Conservation (phyloP, 1,140 invertebrate genomes). For the Trichonephila inaurata region DNA sequence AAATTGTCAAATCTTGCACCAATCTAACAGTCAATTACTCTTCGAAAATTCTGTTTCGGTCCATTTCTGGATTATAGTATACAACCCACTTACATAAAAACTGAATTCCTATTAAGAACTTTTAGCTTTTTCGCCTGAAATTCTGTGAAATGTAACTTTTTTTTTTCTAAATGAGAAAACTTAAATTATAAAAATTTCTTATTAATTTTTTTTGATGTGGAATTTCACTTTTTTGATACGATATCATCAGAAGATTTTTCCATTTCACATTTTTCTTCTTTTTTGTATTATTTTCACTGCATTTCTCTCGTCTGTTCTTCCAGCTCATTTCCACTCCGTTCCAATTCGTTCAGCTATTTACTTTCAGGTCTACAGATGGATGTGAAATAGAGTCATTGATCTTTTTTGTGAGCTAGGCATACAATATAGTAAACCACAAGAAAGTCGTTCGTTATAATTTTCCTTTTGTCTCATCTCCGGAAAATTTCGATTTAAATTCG, state of each 20-base stretch:
- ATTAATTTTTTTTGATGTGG: too few relatives aligned
- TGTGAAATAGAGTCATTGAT: background rate
- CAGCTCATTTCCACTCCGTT: background rate
- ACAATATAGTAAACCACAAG: background rate
- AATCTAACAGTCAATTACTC: too few relatives aligned
- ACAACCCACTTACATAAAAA: too few relatives aligned
- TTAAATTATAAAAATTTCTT: too few relatives aligned
- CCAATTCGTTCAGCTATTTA: background rate
- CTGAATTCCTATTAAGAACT: too few relatives aligned
- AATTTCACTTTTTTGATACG: background rate
- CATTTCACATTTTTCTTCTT: background rate
- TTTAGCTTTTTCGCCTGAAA: too few relatives aligned
- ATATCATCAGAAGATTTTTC: background rate
- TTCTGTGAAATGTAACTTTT: too few relatives aligned
- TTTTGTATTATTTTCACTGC: background rate
- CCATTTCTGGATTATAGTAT: too few relatives aligned
- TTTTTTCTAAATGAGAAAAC: too few relatives aligned
- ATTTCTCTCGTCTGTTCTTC: background rate
- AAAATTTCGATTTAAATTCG: constrained; percentile 39
- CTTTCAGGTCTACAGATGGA: background rate
- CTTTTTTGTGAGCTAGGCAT: background rate
- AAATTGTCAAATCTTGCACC: too few relatives aligned
- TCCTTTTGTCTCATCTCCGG: background rate
- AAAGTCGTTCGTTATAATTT: background rate
- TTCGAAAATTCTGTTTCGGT: too few relatives aligned